phyloP scores from a whole-genome alignment of 2,888 invertebrate species.

The Emmelina monodactyla region DNA sequence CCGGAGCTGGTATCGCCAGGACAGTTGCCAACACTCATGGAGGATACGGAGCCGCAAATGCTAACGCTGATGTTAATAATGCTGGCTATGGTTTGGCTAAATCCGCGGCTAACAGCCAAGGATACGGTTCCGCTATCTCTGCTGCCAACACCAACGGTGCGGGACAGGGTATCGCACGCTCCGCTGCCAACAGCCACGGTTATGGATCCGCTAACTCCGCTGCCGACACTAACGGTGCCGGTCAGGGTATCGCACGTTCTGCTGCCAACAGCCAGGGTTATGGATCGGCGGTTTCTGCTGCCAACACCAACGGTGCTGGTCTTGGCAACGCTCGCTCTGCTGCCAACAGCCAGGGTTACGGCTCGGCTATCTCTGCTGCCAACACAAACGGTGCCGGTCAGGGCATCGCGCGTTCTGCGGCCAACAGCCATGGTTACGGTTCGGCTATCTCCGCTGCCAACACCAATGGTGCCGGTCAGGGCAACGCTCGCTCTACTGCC shows the following conservation, averaged over 20 bases:
- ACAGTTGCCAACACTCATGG: conserved; percentile 24
- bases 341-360: conserved; percentile 8
- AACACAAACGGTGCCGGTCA: conserved; percentile 19
- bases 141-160: conserved; percentile 21
- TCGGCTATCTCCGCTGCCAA: conserved; percentile 21
- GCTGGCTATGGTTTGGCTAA: conserved; percentile 20
- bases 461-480: conserved; percentile 20
- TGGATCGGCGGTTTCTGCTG: conserved; percentile 16
- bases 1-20: conserved; percentile 25
- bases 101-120: conserved; percentile 19
- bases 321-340: conserved; percentile 7
- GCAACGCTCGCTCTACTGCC: conserved; percentile 23
- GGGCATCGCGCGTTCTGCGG: conserved; percentile 24
- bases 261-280: conserved; percentile 16
- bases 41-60: conserved; percentile 17
- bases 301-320: conserved; percentile 21
- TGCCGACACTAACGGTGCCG: conserved; percentile 20
- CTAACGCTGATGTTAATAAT: conserved; percentile 21
- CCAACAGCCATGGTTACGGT: conserved; percentile 13
- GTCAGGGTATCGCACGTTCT: conserved; percentile 25
- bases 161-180: conserved; percentile 22
- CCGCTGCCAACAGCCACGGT: conserved; percentile 25
- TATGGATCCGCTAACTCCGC: conserved; percentile 25
- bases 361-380: conserved; percentile 21
- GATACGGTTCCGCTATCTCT: conserved; percentile 18